Evolutionary conservation across 2,797 vertebrate species (phyloP).

Genomic region (Smutsia gigantea): DNA sequence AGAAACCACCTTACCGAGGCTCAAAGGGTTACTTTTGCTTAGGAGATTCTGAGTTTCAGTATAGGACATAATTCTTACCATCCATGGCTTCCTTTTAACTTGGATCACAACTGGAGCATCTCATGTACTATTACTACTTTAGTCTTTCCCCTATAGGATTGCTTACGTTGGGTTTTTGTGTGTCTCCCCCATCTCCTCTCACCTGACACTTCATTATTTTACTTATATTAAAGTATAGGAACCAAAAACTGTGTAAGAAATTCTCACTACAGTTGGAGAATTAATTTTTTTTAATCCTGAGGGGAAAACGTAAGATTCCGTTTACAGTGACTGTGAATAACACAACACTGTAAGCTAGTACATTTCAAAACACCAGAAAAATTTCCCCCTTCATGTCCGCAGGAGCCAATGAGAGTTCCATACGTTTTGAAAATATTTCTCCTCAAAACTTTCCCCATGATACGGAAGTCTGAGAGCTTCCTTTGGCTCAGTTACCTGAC

Average conservation of each 20-base stretch:
- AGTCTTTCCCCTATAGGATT: not conserved
- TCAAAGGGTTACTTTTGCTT: not conserved
- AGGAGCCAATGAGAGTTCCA: not conserved
- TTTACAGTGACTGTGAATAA: not conserved
- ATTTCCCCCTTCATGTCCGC: not conserved
- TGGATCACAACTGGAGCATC: not conserved
- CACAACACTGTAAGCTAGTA: not conserved
- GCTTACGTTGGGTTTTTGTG: not conserved
- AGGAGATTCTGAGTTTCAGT: constrained; percentile 7
- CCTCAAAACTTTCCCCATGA: not conserved
- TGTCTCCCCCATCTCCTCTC: not conserved
- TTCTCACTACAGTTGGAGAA: not conserved
- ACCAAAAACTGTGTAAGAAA: not conserved
- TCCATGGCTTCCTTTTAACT: too few species aligned
- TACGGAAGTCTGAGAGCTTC: not conserved
- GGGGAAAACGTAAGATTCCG: not conserved
- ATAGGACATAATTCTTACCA: not conserved
- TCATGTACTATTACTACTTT: not conserved
- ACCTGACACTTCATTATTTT: not conserved
- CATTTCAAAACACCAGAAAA: not conserved
- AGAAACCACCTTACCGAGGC: not conserved
- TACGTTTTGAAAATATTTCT: not conserved
- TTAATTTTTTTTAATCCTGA: not conserved
- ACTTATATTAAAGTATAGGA: not conserved
- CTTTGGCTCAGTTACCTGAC: not conserved